phyloP scores from a whole-genome alignment of 2,113 vertebrate species.

The Scomber japonicus region DNA sequence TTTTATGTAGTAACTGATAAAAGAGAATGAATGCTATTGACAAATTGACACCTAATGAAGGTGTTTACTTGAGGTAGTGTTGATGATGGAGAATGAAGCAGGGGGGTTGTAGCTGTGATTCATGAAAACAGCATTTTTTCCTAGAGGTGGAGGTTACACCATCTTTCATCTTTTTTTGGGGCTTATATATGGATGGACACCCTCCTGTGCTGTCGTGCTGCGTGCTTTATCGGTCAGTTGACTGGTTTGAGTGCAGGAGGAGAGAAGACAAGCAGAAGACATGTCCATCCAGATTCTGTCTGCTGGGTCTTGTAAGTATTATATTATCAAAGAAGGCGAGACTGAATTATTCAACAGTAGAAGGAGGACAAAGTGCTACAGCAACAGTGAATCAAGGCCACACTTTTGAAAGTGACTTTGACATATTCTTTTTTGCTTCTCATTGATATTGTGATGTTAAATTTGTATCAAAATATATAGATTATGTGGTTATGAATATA shows the following conservation, averaged over 20 bases:
- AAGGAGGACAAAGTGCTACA: background rate
- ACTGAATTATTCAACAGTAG: constrained; percentile 33
- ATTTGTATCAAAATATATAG: too few species aligned
- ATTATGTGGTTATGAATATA: too few species aligned
- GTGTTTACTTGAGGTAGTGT: constrained; percentile 16
- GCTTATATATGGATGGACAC: constrained; percentile 32
- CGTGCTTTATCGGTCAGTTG: constrained; percentile 43
- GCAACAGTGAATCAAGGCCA: background rate
- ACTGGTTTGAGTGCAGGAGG: constrained; percentile 28
- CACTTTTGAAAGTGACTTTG: background rate
- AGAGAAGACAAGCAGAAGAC: constrained; percentile 41
- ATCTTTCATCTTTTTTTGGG: constrained; percentile 18
- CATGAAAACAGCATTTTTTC: constrained; percentile 24
- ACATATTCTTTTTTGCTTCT: too few species aligned
- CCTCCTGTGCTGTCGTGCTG: constrained; percentile 22
- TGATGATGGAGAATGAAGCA: constrained; percentile 23
- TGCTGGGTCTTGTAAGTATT: constrained; percentile 69
- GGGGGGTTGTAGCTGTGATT: constrained; percentile 1
- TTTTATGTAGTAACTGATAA: background rate
- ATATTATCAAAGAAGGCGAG: constrained; percentile 9
- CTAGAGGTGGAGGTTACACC: constrained; percentile 3
- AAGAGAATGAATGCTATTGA: constrained; percentile 15
- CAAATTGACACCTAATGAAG: constrained; percentile 28
- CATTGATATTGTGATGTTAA: too few species aligned
- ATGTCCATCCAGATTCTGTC: constrained; percentile 70